These are phyloP conservation scores for Phaethon lepturus DNA, from an alignment of 2,113 vertebrate genomes.

Conservation along the genomic window DNA sequence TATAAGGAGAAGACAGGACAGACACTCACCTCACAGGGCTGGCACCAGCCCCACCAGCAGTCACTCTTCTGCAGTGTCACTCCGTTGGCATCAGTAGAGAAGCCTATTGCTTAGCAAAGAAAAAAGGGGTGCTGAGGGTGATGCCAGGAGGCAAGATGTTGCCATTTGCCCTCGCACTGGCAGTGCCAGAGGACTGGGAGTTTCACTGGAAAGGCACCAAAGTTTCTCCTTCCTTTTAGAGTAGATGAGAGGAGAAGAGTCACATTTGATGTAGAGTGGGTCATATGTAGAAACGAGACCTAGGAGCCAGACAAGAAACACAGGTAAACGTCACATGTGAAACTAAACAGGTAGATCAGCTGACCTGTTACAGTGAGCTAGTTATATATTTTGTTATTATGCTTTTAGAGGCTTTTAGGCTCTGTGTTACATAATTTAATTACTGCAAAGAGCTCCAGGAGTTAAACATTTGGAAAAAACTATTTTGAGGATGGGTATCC, in stretches of 20 bases:
- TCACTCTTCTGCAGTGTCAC: not conserved
- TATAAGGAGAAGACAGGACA: not conserved
- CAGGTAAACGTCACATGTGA: not conserved
- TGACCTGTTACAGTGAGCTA: not conserved
- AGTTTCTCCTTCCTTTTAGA: not conserved
- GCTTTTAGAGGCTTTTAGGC: not conserved
- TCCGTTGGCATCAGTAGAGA: not conserved
- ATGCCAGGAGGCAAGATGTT: not conserved
- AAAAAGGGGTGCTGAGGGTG: not conserved
- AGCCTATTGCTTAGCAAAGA: not conserved
- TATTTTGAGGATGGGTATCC: not conserved
- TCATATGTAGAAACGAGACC: not conserved
- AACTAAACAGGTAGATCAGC: not conserved
- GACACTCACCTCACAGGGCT: not conserved
- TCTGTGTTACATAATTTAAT: not conserved
- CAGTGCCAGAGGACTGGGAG: not conserved
- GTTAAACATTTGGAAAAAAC: not conserved
- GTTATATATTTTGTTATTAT: not conserved
- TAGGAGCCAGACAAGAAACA: not conserved
- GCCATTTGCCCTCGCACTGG: not conserved
- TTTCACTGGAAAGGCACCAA: not conserved
- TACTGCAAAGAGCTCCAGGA: not conserved
- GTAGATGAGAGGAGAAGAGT: not conserved
- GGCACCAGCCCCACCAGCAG: not conserved
- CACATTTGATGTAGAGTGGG: not conserved